Evolutionary conservation across 2,888 invertebrate genomes (phyloP).

Genomic region (Clostera curtula): DNA sequence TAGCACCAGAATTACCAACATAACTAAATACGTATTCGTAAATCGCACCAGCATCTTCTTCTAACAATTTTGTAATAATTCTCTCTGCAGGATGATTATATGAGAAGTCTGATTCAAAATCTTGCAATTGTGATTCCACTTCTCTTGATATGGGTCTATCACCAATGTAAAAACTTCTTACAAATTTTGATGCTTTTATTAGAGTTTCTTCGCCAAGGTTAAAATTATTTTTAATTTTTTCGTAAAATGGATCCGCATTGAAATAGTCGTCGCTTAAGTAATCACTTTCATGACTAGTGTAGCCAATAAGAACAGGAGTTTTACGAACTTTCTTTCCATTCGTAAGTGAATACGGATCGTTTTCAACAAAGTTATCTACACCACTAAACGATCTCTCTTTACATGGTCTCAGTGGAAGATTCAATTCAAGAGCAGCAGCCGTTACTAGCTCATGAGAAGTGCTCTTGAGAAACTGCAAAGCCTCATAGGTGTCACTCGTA

Average conservation of each 20-base stretch:
- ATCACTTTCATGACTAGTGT: constrained; percentile 42
- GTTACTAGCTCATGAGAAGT: constrained; percentile 44
- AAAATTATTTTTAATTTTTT: constrained; percentile 43
- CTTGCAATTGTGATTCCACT: constrained; percentile 31
- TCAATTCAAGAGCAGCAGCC: constrained; percentile 40
- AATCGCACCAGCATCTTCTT: constrained; percentile 45
- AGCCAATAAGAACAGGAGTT: constrained; percentile 55
- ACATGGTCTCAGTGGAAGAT: constrained; percentile 47
- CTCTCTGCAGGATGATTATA: constrained; percentile 52
- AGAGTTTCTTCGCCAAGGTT: constrained; percentile 40
- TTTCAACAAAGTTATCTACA: constrained; percentile 49
- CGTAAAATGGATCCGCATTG: constrained; percentile 43
- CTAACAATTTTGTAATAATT: constrained; percentile 38
- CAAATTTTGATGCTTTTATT: constrained; percentile 30
- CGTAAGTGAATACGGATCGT: constrained; percentile 45
- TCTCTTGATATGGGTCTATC: constrained; percentile 38
- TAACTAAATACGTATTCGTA: constrained; percentile 56
- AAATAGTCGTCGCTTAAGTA: constrained; percentile 35
- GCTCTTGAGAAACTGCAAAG: constrained; percentile 39
- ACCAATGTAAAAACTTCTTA: constrained; percentile 58
- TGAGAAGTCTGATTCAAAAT: constrained; percentile 54
- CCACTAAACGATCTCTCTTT: constrained; percentile 57
- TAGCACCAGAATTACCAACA: constrained; percentile 26
- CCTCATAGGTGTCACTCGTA: constrained; percentile 42
- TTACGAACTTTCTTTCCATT: constrained; percentile 47